Evolutionary conservation across 1,140 invertebrate genomes (phyloP), one percentile per base, ranked within the genome.

Genomic region (Musca domestica): DNA sequence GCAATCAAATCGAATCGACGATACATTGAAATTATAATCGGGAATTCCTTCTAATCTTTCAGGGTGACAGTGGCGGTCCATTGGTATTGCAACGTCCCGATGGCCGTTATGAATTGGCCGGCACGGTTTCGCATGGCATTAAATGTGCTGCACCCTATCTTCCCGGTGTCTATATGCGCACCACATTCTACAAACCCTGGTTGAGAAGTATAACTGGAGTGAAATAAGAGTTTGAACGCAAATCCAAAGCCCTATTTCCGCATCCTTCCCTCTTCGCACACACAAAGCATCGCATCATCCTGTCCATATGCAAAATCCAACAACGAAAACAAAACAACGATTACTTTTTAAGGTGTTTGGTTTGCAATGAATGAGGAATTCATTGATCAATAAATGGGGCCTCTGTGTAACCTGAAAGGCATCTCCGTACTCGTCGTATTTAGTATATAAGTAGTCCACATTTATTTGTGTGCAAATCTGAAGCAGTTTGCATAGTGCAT

Each of bases 41-140:
- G 0, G 0, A 41, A 34, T 34, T 34, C 19, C 9, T 34, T 67
- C 30, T 54, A 17, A 48, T 1, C 70, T 76, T 77, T 12, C 82
- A 97, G 95, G 95, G 95, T 69, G 95, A 98, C 85, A 95, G 93
- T 73, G 95, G 95, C 7, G 95, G 95, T 27, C 95, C 95, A 1
- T 78, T 98, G 66, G 92, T 95, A 30, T 84, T 96, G 20, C 91
- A 93, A 77, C 83, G 92, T 67, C 84, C 88, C 0, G 92, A 96
- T 74, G 94, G 93, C 15, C 87, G 90, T 67, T 98, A 95, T 89
- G 88, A 94, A 67, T 83, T 98, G 4, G 92, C 92, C 2, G 96
- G 95, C 12, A 96, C 95, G 0, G 95, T 98, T 0, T 97, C 95
- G 5, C 96, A 98, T 82, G 96, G 96, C 14, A 96, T 95, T 70